These are phyloP conservation scores for Trissolcus basalis DNA, from an alignment of 1,140 invertebrate species.

Conservation along the genomic window DNA sequence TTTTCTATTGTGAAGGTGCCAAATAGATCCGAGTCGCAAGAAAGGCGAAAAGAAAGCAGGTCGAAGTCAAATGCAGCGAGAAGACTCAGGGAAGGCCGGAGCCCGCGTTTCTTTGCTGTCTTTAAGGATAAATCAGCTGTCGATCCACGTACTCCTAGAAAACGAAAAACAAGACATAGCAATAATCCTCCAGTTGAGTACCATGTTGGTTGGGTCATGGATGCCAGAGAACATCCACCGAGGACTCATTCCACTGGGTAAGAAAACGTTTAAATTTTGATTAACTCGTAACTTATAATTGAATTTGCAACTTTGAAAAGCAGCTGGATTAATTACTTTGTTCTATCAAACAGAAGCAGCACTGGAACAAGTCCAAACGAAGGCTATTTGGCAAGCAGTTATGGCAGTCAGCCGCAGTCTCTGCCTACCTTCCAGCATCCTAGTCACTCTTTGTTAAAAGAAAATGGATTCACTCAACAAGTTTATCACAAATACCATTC, in stretches of 20 bases:
- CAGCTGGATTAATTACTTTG: too few relatives aligned
- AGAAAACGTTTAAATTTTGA: slow-evolving; percentile 37
- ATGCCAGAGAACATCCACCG: slow-evolving; percentile 87
- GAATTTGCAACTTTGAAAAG: too few relatives aligned
- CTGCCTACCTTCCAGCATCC: slow-evolving; percentile 96
- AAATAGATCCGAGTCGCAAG: slow-evolving; percentile 53
- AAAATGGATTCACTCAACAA: slow-evolving; percentile 98
- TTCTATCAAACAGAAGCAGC: slow-evolving; percentile 78
- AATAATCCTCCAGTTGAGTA: slow-evolving; percentile 94
- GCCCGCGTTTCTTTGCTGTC: slow-evolving; percentile 93
- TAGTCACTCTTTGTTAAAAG: slow-evolving; percentile 94
- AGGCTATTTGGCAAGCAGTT: slow-evolving; percentile 81
- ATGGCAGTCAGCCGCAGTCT: slow-evolving; percentile 85
- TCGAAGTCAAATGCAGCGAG: slow-evolving; percentile 61
- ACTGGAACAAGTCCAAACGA: slow-evolving; percentile 84
- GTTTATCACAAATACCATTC: slow-evolving; percentile 96
- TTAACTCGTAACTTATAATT: not conserved
- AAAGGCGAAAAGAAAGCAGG: slow-evolving; percentile 63
- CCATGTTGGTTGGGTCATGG: slow-evolving; percentile 98
- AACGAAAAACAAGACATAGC: slow-evolving; percentile 94
- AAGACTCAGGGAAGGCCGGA: slow-evolving; percentile 66
- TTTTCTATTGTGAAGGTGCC: too few relatives aligned
- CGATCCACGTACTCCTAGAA: slow-evolving; percentile 83
- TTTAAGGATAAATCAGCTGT: slow-evolving; percentile 85
- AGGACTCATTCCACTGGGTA: slow-evolving; percentile 85